Evolutionary conservation across 1,140 invertebrate species (phyloP), one percentile per base, ranked within the genome.

Genomic region (Ceratina calcarata): DNA sequence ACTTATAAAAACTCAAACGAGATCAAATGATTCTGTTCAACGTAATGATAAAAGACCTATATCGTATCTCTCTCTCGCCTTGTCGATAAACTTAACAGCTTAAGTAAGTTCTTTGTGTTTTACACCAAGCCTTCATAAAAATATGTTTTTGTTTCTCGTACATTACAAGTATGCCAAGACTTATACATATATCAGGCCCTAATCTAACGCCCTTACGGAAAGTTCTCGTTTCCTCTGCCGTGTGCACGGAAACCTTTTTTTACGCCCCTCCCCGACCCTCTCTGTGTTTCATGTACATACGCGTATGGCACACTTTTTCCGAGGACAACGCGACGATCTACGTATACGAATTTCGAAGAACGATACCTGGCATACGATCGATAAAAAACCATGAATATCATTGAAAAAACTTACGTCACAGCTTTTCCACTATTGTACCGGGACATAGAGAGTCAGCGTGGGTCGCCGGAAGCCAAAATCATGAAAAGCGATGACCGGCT

Each of bases 121-220:
- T 75, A 82, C 77, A 85, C 78, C 73, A 83, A 88, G 81, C 87
- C 89, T 86, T 84, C 87, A 91, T 88, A 91, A 91, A 91, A 91
- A 91, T 91, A 91, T 90, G 76, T 83, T 91, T 45, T 84, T 86
- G 83, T 84, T 87, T 86, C 72, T 83, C 83, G 81, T 81, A 83
- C 80, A 67, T 45, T 79, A 67, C 71, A 81, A 45, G 64, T 89
- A 89, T 87, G 86, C 84, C 89, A 88, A 88, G 87, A 90, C 82
- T 87, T 74, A 89, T 82, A 57, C 64, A 81, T 82, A 57, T 64
- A 81, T 86, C 82, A 87, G 84, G 79, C 71, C 88, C 77, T 89
- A 86, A 74, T 82, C 82, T 86, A 84, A 76, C 78, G 68, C 82
- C 71, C 61, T 61, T 77, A 82, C 72, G 76, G 81, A 87, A 89